Conservation (phyloP, 37 sponge, comb jelly and placozoan genomes). For the Amphimedon queenslandica region DNA sequence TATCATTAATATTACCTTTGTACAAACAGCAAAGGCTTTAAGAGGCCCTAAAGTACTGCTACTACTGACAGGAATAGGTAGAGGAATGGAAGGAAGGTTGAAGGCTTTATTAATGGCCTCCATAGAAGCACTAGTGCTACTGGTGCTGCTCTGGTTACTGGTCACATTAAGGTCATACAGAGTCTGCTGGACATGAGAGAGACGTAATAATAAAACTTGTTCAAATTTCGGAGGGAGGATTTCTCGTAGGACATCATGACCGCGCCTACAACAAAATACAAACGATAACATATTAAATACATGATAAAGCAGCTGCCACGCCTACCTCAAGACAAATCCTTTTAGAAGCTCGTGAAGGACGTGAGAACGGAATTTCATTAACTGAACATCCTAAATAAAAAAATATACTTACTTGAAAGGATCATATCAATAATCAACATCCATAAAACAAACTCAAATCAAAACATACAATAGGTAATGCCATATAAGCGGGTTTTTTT, state of each 20-base stretch:
- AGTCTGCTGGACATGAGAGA: constrained; percentile 56
- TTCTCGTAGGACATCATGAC: constrained; percentile 75
- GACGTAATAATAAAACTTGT: constrained; percentile 70
- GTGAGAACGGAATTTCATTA: constrained; percentile 65
- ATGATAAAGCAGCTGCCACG: no score
- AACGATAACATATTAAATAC: no score
- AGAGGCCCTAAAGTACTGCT: constrained; percentile 62
- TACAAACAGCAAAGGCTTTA: constrained; percentile 81
- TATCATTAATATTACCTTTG: no score
- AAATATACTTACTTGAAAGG: no score
- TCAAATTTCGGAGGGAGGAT: constrained; percentile 83
- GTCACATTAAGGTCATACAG: constrained; percentile 59
- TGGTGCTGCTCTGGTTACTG: constrained; percentile 12
- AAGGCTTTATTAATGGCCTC: no score
- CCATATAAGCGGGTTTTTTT: no score
- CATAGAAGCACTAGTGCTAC: constrained; percentile 3
- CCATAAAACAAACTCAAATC: no score
- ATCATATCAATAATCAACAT: no score
- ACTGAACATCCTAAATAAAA: constrained; percentile 51
- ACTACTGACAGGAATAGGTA: no score
- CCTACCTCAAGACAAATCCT: constrained; percentile 65
- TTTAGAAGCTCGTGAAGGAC: constrained; percentile 59
- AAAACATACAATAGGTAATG: no score
- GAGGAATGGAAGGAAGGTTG: background rate
- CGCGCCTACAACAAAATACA: constrained; percentile 51